Percentiles rank a stretch among this genome's conserved stretches.
phyloP scores from a whole-genome alignment of 2,888 invertebrate genomes.

The Parasteatoda lunata region DNA sequence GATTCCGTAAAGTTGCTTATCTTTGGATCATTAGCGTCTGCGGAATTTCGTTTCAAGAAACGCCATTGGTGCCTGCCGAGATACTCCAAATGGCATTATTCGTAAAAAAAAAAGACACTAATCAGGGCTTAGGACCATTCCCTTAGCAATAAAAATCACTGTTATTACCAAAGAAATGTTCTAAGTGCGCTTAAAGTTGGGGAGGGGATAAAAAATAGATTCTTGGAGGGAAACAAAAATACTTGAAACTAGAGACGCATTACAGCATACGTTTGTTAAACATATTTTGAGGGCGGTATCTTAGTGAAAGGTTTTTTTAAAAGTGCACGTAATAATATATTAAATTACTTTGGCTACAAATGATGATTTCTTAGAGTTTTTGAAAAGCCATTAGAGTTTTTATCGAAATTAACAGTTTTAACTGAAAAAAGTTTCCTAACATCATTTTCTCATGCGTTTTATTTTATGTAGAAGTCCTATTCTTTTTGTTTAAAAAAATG shows the following conservation, averaged over 20 bases:
- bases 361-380: too few relatives aligned
- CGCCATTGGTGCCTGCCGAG: slow-evolving; percentile 47
- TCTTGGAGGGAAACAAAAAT: slow-evolving; percentile 35
- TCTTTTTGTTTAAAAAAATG: too few relatives aligned
- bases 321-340: too few relatives aligned
- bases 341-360: too few relatives aligned
- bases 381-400: too few relatives aligned
- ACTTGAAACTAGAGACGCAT: slow-evolving; percentile 38
- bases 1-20: slow-evolving; percentile 54
- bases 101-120: slow-evolving; percentile 64
- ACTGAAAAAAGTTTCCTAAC: too few relatives aligned
- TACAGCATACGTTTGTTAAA: slow-evolving; percentile 7
- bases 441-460: too few relatives aligned
- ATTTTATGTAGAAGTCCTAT: too few relatives aligned
- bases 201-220: slow-evolving; percentile 7
- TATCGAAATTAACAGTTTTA: too few relatives aligned
- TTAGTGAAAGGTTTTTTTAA: too few relatives aligned
- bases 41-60: slow-evolving; percentile 45
- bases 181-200: slow-evolving; percentile 41
- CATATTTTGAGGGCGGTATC: too few relatives aligned
- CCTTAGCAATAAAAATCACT: slow-evolving; percentile 62
- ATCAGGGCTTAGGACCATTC: slow-evolving; percentile 63
- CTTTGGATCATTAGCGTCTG: slow-evolving; percentile 56
- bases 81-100: slow-evolving; percentile 64
- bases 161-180: slow-evolving; percentile 60